Percentiles rank a stretch among this genome's conserved stretches.
Conservation (phyloP, 2,888 invertebrate species). For the Oscheius sp. region DNA sequence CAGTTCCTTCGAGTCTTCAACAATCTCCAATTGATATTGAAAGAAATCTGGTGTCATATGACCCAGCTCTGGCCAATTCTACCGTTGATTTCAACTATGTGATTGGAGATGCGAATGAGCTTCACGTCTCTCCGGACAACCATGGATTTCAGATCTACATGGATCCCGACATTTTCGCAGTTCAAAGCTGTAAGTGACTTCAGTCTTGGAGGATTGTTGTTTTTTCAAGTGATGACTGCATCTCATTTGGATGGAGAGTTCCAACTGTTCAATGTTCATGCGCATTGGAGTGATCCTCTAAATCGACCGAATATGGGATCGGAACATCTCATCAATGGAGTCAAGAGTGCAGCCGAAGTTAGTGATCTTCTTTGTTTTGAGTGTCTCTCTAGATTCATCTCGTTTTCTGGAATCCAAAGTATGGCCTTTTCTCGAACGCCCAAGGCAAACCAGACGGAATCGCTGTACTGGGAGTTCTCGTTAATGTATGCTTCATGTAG, state of each 20-base stretch:
- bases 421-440: conserved; percentile 60
- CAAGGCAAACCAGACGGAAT: conserved; percentile 59
- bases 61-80: not conserved
- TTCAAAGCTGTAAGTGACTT: conserved; percentile 17
- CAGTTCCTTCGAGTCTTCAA: conserved; percentile 20
- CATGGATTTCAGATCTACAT: conserved; percentile 28
- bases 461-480: conserved; percentile 65
- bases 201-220: not conserved
- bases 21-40: conserved; percentile 27
- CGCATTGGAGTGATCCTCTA: conserved; percentile 63
- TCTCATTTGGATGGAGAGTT: conserved; percentile 25
- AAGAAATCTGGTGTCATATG: conserved; percentile 1
- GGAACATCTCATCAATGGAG: conserved; percentile 64
- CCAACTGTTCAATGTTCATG: conserved; percentile 49
- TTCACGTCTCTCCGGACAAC: conserved; percentile 24
- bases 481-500: conserved; percentile 44
- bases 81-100: conserved; percentile 23
- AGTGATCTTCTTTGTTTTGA: not conserved
- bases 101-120: conserved; percentile 23
- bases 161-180: conserved; percentile 21
- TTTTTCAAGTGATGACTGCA: conserved; percentile 16
- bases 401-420: conserved; percentile 65
- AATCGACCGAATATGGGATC: conserved; percentile 51
- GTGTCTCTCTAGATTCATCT: conserved; percentile 59
- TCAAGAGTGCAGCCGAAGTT: conserved; percentile 55